phyloP scores from a whole-genome alignment of 1,140 invertebrate genomes.

The Papilio aristodemus region DNA sequence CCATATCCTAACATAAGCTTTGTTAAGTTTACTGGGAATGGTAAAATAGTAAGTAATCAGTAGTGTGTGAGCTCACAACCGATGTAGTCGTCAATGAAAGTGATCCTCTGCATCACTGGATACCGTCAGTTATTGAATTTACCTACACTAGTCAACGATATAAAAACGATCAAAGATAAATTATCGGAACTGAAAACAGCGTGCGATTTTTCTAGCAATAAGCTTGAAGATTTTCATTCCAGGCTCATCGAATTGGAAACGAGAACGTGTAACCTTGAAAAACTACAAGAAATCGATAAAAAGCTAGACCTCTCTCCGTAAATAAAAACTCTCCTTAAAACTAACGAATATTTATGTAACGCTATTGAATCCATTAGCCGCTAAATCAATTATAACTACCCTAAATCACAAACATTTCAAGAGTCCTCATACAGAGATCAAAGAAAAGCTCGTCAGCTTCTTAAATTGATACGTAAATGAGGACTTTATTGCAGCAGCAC shows the following conservation, averaged over 20 bases:
- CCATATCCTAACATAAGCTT: no score
- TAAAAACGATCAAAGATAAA: constrained; percentile 34
- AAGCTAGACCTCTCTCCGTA: constrained; percentile 5
- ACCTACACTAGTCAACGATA: constrained; percentile 20
- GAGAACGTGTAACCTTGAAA: neutral
- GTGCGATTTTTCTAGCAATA: constrained; percentile 26
- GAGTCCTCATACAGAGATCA: neutral
- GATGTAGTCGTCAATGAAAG: no score
- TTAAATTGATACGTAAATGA: constrained; percentile 37
- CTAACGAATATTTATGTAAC: no score
- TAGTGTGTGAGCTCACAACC: no score
- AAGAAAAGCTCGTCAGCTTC: constrained; percentile 30
- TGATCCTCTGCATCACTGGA: constrained; percentile 23
- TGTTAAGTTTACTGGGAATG: no score
- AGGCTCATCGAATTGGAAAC: constrained; percentile 29
- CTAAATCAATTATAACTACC: neutral
- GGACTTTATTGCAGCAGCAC: constrained; percentile 21
- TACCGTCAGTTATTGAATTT: constrained; percentile 30
- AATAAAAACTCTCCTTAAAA: no score
- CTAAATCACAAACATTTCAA: neutral
- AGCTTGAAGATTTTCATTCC: constrained; percentile 23
- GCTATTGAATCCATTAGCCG: neutral
- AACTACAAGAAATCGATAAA: constrained; percentile 8
- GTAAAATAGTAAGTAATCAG: no score
- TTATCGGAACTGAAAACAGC: constrained; percentile 20